Conservation (phyloP, 2,888 invertebrate genomes). For the Hylaea fasciaria region DNA sequence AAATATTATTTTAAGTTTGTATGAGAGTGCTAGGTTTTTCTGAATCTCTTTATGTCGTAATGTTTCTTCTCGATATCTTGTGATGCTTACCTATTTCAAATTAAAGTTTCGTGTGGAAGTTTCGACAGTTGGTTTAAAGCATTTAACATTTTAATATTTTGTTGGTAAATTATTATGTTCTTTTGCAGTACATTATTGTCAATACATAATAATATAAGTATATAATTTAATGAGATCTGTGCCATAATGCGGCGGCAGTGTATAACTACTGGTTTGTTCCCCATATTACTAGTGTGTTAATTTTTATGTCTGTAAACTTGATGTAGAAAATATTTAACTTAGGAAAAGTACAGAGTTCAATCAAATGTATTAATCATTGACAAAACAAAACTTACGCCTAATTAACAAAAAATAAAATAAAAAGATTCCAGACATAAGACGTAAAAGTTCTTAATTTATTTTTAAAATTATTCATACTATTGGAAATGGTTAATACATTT, state of each 20-base stretch:
- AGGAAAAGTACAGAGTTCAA: slow-evolving; percentile 55
- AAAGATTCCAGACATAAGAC: neutral
- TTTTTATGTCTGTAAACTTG: slow-evolving; percentile 75
- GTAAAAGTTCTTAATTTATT: neutral
- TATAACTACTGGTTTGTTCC: slow-evolving; percentile 67
- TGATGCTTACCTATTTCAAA: slow-evolving; percentile 45
- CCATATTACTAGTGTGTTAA: slow-evolving; percentile 73
- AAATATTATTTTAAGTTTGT: slow-evolving; percentile 81
- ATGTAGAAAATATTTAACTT: slow-evolving; percentile 64
- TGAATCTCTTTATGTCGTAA: slow-evolving; percentile 77
- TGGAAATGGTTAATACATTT: slow-evolving; percentile 19
- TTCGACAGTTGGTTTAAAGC: slow-evolving; percentile 32
- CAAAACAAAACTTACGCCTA: slow-evolving; percentile 14
- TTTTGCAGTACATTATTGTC: slow-evolving; percentile 53
- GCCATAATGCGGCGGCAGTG: slow-evolving; percentile 81
- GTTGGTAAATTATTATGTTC: slow-evolving; percentile 45
- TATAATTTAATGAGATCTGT: slow-evolving; percentile 74
- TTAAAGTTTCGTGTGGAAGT: slow-evolving; percentile 29
- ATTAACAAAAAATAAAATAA: neutral
- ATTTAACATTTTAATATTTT: slow-evolving; percentile 31
- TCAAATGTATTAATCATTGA: slow-evolving; percentile 42
- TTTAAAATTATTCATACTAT: slow-evolving; percentile 8
- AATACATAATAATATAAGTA: slow-evolving; percentile 57
- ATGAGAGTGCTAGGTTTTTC: slow-evolving; percentile 80
- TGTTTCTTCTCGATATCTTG: slow-evolving; percentile 58